Conservation (phyloP, 2,797 vertebrate species). For the Cyclopterus lumpus region DNA sequence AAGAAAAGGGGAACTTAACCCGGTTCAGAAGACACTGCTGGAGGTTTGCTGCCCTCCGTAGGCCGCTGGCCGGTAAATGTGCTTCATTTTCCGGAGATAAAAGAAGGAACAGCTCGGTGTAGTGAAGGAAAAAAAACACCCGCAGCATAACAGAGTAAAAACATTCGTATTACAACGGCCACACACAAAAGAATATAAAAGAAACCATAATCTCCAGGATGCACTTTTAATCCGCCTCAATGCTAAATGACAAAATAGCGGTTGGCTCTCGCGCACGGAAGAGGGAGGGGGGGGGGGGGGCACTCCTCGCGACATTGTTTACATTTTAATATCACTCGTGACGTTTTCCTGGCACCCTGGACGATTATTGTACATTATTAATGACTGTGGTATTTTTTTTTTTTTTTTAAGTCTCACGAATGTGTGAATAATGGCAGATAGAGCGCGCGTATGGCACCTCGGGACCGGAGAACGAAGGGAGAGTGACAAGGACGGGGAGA, state of each 20-base stretch:
- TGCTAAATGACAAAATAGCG: not conserved
- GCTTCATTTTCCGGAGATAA: slow-evolving; percentile 36
- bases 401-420: not conserved
- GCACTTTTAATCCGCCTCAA: slow-evolving; percentile 40
- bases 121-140: not conserved
- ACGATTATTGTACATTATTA: too few relatives aligned
- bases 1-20: not conserved
- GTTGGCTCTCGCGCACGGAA: slow-evolving; percentile 16
- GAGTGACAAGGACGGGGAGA: slow-evolving; percentile 82
- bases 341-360: too few relatives aligned
- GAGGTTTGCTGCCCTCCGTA: slow-evolving; percentile 71
- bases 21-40: not conserved
- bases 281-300: not conserved
- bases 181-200: too few relatives aligned
- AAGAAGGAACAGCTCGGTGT: slow-evolving; percentile 41
- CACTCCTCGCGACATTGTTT: not conserved
- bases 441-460: slow-evolving; percentile 30
- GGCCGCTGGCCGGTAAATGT: slow-evolving; percentile 46
- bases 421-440: slow-evolving; percentile 9
- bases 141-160: not conserved
- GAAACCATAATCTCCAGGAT: not conserved
- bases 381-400: not conserved
- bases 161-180: too few relatives aligned
- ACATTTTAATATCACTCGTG: not conserved
- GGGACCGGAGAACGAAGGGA: slow-evolving; percentile 56